Evolutionary conservation across 2,797 vertebrate genomes (phyloP), one percentile per base, ranked within the genome.

Genomic region (Erethizon dorsatum): DNA sequence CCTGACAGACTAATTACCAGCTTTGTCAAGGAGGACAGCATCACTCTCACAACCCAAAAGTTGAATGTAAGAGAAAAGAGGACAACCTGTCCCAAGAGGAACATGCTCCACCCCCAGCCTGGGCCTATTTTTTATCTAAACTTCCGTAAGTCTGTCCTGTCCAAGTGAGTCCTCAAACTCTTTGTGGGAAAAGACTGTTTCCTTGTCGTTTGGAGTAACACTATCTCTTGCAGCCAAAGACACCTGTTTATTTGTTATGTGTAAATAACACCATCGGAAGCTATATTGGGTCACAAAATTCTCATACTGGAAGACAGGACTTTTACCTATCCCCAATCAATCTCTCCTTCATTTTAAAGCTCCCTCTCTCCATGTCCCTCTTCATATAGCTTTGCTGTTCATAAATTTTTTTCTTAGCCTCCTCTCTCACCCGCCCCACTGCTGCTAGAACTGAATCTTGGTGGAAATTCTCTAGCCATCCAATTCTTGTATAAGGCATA

Each of bases 301-400:
- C 84, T 95, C 83, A 61, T 63, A 33, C 54, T 67, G 17, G 31
- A 88, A 90, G 33, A 95, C 20, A 87, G 33, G 24, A 37, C 56
- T 90, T 96, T 95, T 80, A 54, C 54, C 41, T 83, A 83, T 18
- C 73, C 24, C 57, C 13, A 90, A 4, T 77, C 84, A 79, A 94
- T 79, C 75, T 77, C 50, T 73, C 57, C 94, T 94, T 97, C 45
- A 11, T 87, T 73, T 85, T 95, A 94, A 93, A 94, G n/a, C 65
- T 69, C 33, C 5, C 54, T 59, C 7, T 69, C 20, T 82, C 83
- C 50, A 20, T 12, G 8, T 24, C 3, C 65, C 5, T 6, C 31
- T 33, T 89, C 71, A 95, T 33, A 13, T 22, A 41, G 11, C 41
- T 86, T 73, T 85, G n/a, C 37, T 91, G 50, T 26, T 94, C 17